Evolutionary conservation across 2,113 vertebrate genomes (phyloP).

Genomic region (Channa argus): DNA sequence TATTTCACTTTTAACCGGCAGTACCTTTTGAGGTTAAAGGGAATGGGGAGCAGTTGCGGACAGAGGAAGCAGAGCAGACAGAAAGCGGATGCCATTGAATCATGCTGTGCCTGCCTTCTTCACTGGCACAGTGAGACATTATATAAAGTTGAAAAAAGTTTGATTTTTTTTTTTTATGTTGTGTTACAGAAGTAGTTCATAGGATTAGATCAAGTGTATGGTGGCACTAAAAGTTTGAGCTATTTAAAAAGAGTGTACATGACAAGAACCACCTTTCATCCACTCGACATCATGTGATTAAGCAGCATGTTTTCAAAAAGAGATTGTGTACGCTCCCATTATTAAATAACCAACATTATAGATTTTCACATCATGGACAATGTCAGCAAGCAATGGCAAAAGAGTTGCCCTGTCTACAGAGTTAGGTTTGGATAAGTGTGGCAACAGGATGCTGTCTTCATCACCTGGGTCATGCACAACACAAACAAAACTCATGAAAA

Average conservation of each 20-base stretch:
- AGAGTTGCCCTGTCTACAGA: background rate
- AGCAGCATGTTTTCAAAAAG: too few species aligned
- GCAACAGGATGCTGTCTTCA: too few species aligned
- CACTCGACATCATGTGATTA: too few species aligned
- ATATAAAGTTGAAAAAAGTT: slow-evolving; percentile 6
- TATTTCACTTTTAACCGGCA: slow-evolving; percentile 15
- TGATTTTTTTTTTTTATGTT: background rate
- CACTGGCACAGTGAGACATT: background rate
- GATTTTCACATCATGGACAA: background rate
- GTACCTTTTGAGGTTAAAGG: slow-evolving; percentile 29
- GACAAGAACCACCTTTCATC: too few species aligned
- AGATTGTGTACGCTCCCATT: too few species aligned
- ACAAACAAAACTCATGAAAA: background rate
- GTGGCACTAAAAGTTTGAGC: too few species aligned
- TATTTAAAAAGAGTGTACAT: too few species aligned
- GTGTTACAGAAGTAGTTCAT: too few species aligned
- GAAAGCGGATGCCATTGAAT: background rate
- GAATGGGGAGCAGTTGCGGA: slow-evolving; percentile 26
- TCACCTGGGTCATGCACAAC: too few species aligned
- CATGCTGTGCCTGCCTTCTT: slow-evolving; percentile 28
- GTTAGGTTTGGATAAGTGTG: too few species aligned
- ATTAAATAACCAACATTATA: background rate
- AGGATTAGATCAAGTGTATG: too few species aligned
- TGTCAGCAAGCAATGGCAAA: background rate
- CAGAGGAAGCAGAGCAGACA: slow-evolving; percentile 8